These are phyloP conservation scores for Bucorvus abyssinicus DNA, from an alignment of 2,797 vertebrate genomes.

Conservation along the genomic window DNA sequence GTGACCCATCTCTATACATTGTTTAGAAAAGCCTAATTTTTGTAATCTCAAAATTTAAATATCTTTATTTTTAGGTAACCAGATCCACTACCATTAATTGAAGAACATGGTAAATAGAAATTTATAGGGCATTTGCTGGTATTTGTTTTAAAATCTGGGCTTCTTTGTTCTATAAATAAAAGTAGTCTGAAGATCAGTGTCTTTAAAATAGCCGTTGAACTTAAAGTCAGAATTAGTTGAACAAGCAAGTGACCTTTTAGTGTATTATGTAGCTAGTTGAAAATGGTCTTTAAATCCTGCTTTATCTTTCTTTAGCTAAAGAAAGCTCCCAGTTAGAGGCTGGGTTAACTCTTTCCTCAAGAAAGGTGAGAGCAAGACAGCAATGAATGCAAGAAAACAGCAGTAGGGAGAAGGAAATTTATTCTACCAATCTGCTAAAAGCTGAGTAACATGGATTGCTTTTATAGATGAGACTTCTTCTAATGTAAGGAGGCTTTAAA, in stretches of 20 bases:
- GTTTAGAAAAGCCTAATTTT: background rate
- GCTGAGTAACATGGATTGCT: background rate
- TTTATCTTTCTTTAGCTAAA: conserved; percentile 50
- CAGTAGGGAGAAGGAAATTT: background rate
- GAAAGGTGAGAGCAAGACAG: background rate
- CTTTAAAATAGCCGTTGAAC: conserved; percentile 35
- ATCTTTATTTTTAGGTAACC: background rate
- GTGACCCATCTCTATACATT: background rate
- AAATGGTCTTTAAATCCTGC: conserved; percentile 55
- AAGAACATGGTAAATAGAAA: background rate
- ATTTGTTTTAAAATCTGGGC: background rate
- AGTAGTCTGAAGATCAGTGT: background rate
- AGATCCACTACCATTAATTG: background rate
- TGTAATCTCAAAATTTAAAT: background rate
- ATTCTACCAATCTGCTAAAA: background rate
- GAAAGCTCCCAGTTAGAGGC: conserved; percentile 13
- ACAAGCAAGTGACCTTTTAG: conserved; percentile 42
- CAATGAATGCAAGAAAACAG: background rate
- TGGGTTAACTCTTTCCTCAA: conserved; percentile 30
- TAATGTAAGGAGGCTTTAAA: background rate
- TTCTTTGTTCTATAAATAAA: conserved; percentile 35
- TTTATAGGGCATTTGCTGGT: background rate
- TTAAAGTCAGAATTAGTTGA: conserved; percentile 48
- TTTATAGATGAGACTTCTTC: background rate
- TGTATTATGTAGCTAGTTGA: conserved; percentile 40